These are phyloP conservation scores for Manacus vitellinus DNA, from an alignment of 2,113 vertebrate species.

Conservation along the genomic window DNA sequence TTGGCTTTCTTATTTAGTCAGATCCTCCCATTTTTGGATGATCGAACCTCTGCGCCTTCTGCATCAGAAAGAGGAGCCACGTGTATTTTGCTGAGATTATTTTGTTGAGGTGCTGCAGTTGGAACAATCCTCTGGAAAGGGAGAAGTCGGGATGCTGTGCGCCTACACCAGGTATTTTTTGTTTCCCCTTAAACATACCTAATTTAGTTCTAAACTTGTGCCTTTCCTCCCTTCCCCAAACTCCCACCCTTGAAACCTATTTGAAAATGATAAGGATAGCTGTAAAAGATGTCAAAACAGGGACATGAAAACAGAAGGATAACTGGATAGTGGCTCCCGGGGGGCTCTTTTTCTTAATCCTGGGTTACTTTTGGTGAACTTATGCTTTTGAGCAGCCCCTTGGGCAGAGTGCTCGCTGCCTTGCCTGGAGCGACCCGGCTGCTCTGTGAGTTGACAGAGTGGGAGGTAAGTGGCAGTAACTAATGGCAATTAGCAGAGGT, in stretches of 20 bases:
- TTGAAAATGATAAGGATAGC: not conserved
- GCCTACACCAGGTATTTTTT: not conserved
- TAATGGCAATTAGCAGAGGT: conserved; percentile 3
- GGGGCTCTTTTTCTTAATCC: not conserved
- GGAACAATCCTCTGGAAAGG: not conserved
- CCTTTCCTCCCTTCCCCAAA: not conserved
- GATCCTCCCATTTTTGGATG: not conserved
- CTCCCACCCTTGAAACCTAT: not conserved
- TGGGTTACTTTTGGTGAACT: not conserved
- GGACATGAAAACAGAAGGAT: not conserved
- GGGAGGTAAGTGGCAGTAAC: conserved; percentile 2
- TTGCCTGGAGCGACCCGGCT: not conserved
- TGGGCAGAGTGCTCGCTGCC: not conserved
- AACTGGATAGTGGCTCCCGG: not conserved
- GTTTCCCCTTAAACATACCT: not conserved
- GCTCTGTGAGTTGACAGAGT: not conserved
- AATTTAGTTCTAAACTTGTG: not conserved
- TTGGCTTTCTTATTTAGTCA: not conserved
- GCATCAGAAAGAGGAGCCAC: not conserved
- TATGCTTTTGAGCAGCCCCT: not conserved
- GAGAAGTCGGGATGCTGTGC: not conserved
- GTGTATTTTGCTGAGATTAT: not conserved
- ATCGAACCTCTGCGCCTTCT: not conserved
- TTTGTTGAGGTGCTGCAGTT: not conserved
- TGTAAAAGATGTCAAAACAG: not conserved